These are phyloP conservation scores for Drosophila kuntzei DNA, from an alignment of 2,888 invertebrate species.

Conservation along the genomic window DNA sequence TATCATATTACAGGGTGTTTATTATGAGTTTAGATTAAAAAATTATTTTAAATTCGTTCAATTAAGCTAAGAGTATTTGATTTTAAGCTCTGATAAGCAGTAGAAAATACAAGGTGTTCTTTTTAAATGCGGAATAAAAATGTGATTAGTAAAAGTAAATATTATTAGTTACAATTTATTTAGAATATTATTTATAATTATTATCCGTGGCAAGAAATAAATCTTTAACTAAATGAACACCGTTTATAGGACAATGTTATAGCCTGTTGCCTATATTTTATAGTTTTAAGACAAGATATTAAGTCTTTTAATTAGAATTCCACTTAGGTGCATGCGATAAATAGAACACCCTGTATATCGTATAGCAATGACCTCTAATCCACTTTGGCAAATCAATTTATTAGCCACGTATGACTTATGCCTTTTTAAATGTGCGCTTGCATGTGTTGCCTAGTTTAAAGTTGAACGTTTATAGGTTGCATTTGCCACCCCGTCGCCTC, in stretches of 20 bases:
- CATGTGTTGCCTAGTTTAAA: slow-evolving; percentile 76
- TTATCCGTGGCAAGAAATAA: not conserved
- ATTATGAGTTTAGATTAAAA: not conserved
- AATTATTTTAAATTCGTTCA: not conserved
- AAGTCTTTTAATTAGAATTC: not conserved
- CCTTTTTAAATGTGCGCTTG: slow-evolving; percentile 84
- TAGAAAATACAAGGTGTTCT: not conserved
- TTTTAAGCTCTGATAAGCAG: not conserved
- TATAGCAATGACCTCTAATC: slow-evolving; percentile 75
- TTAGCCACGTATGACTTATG: slow-evolving; percentile 84
- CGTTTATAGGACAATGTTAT: not conserved
- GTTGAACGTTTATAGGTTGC: slow-evolving; percentile 58
- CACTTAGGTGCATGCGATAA: not conserved
- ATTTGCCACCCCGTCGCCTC: not conserved
- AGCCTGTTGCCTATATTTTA: not conserved
- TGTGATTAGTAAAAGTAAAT: no score
- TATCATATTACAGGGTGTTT: slow-evolving; percentile 48
- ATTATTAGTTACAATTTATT: not conserved
- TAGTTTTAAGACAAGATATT: not conserved
- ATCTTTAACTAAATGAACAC: not conserved
- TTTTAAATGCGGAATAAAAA: not conserved
- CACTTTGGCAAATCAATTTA: slow-evolving; percentile 84
- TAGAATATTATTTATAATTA: not conserved
- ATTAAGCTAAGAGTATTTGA: not conserved
- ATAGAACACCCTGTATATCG: slow-evolving; percentile 53